Conservation (phyloP, 2,113 vertebrate species). For the Zingel zingel region DNA sequence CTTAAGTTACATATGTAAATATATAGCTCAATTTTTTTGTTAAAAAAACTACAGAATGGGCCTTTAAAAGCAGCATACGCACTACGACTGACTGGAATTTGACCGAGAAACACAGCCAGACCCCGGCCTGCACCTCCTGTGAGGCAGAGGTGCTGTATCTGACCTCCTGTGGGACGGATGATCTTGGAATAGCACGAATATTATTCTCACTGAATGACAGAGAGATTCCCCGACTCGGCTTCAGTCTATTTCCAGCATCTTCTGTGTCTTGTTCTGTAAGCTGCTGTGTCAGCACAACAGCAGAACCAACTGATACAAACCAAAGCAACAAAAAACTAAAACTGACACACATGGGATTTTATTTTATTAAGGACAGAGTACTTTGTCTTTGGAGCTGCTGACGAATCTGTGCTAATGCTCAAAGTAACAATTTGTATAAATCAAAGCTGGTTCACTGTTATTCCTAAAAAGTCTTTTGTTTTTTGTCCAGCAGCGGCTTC, state of each 20-base stretch:
- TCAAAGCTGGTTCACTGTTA: constrained; percentile 9
- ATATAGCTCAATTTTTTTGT: not conserved
- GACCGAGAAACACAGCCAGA: constrained; percentile 33
- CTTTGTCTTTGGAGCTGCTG: not conserved
- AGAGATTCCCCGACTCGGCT: constrained; percentile 59
- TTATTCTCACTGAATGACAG: constrained; percentile 32
- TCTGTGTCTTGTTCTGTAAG: not conserved
- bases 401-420: not conserved
- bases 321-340: not conserved
- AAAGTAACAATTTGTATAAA: not conserved
- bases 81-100: constrained; percentile 12
- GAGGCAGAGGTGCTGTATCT: constrained; percentile 59
- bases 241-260: constrained; percentile 36
- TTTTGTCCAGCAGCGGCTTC: constrained; percentile 16
- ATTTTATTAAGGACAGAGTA: not conserved
- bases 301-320: not conserved
- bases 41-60: not conserved
- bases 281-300: constrained; percentile 33
- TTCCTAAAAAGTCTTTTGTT: constrained; percentile 40
- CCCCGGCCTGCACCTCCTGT: constrained; percentile 24
- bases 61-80: not conserved
- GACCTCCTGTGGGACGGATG: constrained; percentile 66
- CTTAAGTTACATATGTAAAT: not conserved
- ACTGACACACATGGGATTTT: not conserved
- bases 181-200: constrained; percentile 44